A percentile compares a stretch with the other conserved stretches of the same genome.
Evolutionary conservation across 2,888 invertebrate genomes (phyloP).

Genomic region (Margaritifera margaritifera): DNA sequence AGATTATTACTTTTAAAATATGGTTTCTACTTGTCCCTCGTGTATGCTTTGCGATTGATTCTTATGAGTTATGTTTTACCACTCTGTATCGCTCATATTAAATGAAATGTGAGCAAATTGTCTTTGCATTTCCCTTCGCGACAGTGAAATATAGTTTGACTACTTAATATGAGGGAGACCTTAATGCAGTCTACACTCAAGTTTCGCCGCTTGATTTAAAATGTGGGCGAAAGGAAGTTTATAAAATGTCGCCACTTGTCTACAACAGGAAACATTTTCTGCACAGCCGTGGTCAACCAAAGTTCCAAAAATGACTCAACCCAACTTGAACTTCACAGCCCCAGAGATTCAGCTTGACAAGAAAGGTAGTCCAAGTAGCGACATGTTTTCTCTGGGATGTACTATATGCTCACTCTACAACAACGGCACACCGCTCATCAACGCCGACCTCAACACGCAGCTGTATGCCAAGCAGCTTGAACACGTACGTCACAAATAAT

Average conservation of each 20-base stretch:
- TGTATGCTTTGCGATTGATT: too few species aligned
- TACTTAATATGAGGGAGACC: too few species aligned
- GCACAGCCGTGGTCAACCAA: slow-evolving; percentile 93
- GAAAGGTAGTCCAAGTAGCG: slow-evolving; percentile 84
- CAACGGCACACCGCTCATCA: slow-evolving; percentile 89
- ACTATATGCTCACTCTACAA: slow-evolving; percentile 95
- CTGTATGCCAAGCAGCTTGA: slow-evolving; percentile 93
- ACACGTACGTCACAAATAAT: slow-evolving; percentile 78
- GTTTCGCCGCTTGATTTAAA: too few species aligned
- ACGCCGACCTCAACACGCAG: slow-evolving; percentile 90
- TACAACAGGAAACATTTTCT: slow-evolving; percentile 82
- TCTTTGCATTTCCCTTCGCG: too few species aligned
- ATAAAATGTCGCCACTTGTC: slow-evolving; percentile 1
- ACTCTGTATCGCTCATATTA: too few species aligned
- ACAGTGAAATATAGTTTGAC: too few species aligned
- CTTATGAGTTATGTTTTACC: too few species aligned
- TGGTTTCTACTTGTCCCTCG: too few species aligned
- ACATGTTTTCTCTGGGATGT: slow-evolving; percentile 97
- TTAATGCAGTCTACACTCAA: too few species aligned
- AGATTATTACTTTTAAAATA: too few species aligned
- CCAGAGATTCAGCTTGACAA: slow-evolving; percentile 90
- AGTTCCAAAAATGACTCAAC: slow-evolving; percentile 92
- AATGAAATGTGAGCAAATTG: too few species aligned
- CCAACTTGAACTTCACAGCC: slow-evolving; percentile 93
- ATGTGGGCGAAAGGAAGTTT: too few species aligned